A percentile compares a stretch with the other conserved stretches of the same genome.
Evolutionary conservation across 2,113 vertebrate genomes (phyloP).

Genomic region (Lonchura striata): DNA sequence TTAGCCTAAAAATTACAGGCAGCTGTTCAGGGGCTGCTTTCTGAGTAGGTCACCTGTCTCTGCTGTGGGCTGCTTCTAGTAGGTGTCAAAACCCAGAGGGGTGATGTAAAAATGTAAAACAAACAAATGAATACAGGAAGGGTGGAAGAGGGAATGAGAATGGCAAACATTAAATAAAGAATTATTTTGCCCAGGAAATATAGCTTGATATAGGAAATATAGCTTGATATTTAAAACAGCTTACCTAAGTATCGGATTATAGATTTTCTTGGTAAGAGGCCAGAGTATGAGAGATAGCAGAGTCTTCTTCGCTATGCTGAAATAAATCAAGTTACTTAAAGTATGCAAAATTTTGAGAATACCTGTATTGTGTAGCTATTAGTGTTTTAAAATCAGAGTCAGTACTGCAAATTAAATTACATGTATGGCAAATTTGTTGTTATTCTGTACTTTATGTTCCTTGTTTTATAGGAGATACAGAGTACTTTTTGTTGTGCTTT

Average conservation of each 20-base stretch:
- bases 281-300: not conserved
- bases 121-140: not conserved
- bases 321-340: not conserved
- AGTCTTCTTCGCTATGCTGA: not conserved
- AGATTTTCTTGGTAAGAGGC: not conserved
- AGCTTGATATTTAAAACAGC: not conserved
- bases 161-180: not conserved
- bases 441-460: conserved; percentile 18
- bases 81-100: not conserved
- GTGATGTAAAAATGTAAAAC: not conserved
- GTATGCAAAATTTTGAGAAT: not conserved
- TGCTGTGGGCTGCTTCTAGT: not conserved
- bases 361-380: not conserved
- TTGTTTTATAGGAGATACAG: not conserved
- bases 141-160: not conserved
- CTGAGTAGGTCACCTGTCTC: not conserved
- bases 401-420: not conserved
- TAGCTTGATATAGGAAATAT: not conserved
- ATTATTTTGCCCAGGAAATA: not conserved
- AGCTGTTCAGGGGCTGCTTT: not conserved
- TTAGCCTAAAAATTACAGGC: not conserved
- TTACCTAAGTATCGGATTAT: not conserved
- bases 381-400: not conserved
- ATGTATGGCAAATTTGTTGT: not conserved
- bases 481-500: not conserved